These are phyloP conservation scores for Tribolium madens DNA, from an alignment of 1,140 invertebrate genomes.

Conservation along the genomic window DNA sequence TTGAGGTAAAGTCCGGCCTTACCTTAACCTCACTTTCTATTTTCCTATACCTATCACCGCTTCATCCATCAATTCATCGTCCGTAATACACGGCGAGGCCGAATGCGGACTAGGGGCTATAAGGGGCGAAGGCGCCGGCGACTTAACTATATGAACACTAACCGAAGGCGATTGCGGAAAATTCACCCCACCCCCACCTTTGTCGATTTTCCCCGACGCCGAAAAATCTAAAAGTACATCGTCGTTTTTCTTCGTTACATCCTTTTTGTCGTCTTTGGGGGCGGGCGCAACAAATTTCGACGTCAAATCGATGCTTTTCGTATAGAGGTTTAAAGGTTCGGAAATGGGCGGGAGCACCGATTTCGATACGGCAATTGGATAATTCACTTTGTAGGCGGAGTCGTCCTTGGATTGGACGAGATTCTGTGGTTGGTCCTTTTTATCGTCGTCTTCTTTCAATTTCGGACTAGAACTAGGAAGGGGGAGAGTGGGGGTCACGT, in stretches of 20 bases:
- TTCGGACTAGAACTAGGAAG: constrained; percentile 51
- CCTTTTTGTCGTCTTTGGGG: constrained; percentile 57
- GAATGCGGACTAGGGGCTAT: constrained; percentile 79
- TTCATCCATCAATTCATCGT: constrained; percentile 92
- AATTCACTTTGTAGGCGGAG: constrained; percentile 9
- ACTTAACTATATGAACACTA: constrained; percentile 83
- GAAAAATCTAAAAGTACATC: constrained; percentile 60
- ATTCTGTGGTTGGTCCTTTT: constrained; percentile 54
- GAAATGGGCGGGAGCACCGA: constrained; percentile 47
- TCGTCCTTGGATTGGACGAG: constrained; percentile 39
- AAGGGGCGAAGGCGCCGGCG: constrained; percentile 78
- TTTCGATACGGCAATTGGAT: constrained; percentile 4
- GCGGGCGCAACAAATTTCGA: constrained; percentile 61
- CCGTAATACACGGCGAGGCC: constrained; percentile 84
- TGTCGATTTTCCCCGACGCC: constrained; percentile 45
- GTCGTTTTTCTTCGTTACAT: constrained; percentile 50
- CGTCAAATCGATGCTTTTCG: constrained; percentile 49
- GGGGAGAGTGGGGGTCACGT: constrained; percentile 53
- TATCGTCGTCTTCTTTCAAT: constrained; percentile 50
- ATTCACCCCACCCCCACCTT: constrained; percentile 47
- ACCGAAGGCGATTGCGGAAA: constrained; percentile 77
- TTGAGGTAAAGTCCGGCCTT: neutral
- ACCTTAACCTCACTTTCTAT: constrained; percentile 60
- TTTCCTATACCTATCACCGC: constrained; percentile 81
- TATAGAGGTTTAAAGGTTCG: constrained; percentile 49